Conservation (phyloP, 2,888 invertebrate genomes). For the Drosophila atroscutellata region DNA sequence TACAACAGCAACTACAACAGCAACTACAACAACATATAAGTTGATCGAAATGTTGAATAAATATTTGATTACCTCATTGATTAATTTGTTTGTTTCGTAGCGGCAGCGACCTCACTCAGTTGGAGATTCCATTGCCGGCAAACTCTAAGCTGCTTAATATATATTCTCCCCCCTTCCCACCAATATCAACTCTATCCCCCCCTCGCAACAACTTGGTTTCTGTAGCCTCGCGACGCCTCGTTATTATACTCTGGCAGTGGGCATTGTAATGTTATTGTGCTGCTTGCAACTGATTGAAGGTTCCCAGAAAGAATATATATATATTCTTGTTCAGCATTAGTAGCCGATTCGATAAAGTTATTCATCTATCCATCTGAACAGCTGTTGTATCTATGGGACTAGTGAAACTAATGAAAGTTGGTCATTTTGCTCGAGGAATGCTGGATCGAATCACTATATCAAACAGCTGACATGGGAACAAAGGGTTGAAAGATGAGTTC, state of each 20-base stretch:
- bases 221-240: constrained; percentile 1
- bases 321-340: background rate
- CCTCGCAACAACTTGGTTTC: background rate
- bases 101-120: constrained; percentile 36
- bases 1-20: no score
- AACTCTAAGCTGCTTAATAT: constrained; percentile 3
- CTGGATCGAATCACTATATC: background rate
- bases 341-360: background rate
- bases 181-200: background rate
- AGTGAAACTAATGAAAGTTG: background rate
- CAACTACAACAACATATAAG: constrained; percentile 36
- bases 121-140: constrained; percentile 21
- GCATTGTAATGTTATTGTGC: background rate
- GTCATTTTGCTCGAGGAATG: no score
- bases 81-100: constrained; percentile 55
- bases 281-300: background rate
- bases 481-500: background rate
- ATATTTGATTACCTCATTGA: constrained; percentile 71
- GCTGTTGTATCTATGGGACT: background rate
- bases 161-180: background rate
- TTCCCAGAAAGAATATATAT: background rate
- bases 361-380: background rate
- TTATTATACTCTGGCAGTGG: background rate
- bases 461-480: background rate
- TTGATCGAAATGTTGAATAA: constrained; percentile 43